Evolutionary conservation across 1,140 invertebrate species (phyloP), one percentile per base, ranked within the genome.

Genomic region (Telenomus remus): DNA sequence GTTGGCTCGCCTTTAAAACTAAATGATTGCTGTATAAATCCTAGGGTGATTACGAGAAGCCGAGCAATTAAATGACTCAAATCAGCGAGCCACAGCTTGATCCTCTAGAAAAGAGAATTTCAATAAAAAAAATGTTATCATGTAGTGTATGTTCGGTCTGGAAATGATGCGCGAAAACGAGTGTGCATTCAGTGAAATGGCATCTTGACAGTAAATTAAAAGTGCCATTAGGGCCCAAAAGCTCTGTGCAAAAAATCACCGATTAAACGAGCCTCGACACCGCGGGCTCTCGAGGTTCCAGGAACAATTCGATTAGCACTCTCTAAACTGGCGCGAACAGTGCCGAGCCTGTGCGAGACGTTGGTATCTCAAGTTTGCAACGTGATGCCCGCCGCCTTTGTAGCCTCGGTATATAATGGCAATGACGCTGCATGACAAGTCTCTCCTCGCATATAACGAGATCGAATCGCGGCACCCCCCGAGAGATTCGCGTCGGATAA

Each of bases 271-370:
- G n/a, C 43, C 53, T 39, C 37, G 51, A 70, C 66, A 53, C 53
- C 53, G 44, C 48, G 66, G 37, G 44, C 65, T 69, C 54, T 55
- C 55, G 57, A 61, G 19, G 19, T 70, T 70, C 57, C 19, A 19
- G 66, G 66, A 70, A 70, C 66, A 70, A 61, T 63, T 46, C 57
- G 57, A 70, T 70, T 70, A 70, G 46, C 57, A 51, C 37, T 70
- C 66, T 70, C 57, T 70, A 70, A 70, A 56, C 57, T 46, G 57
- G 43, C 42, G 44, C 51, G 44, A 57, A 70, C 66, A 70, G 53
- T 46, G 53, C 53, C 43, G 33, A 16, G 46, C n/a, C 56, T 71
- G 59, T 63, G 46, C 47, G 35, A 50, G n/a, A 34, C 27, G 14
- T 39, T 44, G 63, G 16, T 63, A 55, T 55, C 65, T 53, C 10